A percentile compares a stretch with the other conserved stretches of the same genome.
Evolutionary conservation across 2,888 invertebrate species (phyloP).

Genomic region (Zaprionus bogoriensis): DNA sequence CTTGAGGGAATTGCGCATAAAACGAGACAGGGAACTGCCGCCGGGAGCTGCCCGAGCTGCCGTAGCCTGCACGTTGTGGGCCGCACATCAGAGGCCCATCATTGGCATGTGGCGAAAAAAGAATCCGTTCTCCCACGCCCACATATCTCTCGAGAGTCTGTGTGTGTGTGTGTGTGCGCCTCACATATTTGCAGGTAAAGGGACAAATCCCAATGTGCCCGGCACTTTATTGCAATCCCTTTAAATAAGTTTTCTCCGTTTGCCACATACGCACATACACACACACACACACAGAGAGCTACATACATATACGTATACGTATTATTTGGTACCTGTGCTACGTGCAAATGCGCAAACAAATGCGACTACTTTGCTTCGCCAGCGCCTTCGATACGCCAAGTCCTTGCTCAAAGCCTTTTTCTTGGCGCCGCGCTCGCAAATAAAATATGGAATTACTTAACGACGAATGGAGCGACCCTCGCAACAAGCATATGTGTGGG

Average conservation of each 20-base stretch:
- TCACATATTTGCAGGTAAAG: slow-evolving; percentile 68
- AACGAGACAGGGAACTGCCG: slow-evolving; percentile 39
- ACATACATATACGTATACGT: background rate
- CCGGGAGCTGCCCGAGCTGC: background rate
- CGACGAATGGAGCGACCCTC: slow-evolving; percentile 33
- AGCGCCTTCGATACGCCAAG: background rate
- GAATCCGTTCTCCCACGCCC: slow-evolving; percentile 55
- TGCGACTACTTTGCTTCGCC: slow-evolving; percentile 32
- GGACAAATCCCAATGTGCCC: slow-evolving; percentile 76
- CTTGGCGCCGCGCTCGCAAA: slow-evolving; percentile 54
- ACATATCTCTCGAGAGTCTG: slow-evolving; percentile 9
- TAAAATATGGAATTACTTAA: slow-evolving; percentile 79
- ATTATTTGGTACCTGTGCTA: slow-evolving; percentile 51
- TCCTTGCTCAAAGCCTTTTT: slow-evolving; percentile 40
- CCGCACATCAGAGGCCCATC: slow-evolving; percentile 52
- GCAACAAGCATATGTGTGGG: slow-evolving; percentile 4
- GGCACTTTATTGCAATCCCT: slow-evolving; percentile 78
- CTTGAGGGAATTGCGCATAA: slow-evolving; percentile 75
- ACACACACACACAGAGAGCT: background rate
- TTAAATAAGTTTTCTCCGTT: slow-evolving; percentile 67
- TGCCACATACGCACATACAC: too few species aligned
- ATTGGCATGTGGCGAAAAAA: slow-evolving; percentile 68
- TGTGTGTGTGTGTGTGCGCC: slow-evolving; percentile 21
- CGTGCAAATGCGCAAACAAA: slow-evolving; percentile 67
- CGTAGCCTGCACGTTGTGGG: background rate